Evolutionary conservation across 2,888 invertebrate genomes (phyloP).

Genomic region (Agrotis ipsilon): DNA sequence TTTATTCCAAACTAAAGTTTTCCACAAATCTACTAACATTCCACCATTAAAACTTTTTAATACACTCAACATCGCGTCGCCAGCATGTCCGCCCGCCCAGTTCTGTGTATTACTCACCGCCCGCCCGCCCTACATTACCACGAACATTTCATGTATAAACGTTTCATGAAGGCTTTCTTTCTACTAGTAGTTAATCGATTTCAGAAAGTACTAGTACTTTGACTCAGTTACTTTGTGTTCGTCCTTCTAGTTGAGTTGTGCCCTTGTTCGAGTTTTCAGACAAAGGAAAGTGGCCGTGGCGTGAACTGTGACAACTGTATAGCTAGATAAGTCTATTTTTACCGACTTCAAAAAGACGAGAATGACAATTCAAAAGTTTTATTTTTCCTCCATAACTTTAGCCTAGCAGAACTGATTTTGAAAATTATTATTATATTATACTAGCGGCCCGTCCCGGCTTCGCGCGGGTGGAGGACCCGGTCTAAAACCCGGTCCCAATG

Average conservation of each 20-base stretch:
- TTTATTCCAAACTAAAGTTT: too few relatives aligned
- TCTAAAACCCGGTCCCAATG: too few relatives aligned
- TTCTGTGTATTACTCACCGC: constrained; percentile 40
- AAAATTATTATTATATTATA: too few relatives aligned
- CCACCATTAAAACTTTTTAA: constrained; percentile 15
- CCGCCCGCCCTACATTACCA: constrained; percentile 31
- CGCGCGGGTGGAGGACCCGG: too few relatives aligned
- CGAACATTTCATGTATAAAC: constrained; percentile 18
- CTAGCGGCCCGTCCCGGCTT: too few relatives aligned
- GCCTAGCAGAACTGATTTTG: too few relatives aligned
- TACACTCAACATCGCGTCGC: constrained; percentile 20
- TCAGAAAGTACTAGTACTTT: background rate
- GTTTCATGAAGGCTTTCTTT: constrained; percentile 21
- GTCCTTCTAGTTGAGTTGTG: constrained; percentile 2
- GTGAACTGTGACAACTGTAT: too few relatives aligned
- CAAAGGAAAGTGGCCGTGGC: background rate
- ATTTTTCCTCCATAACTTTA: too few relatives aligned
- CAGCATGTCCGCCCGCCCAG: constrained; percentile 42
- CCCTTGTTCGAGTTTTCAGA: constrained; percentile 5
- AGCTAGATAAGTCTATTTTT: too few relatives aligned
- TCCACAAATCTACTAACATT: background rate
- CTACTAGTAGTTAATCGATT: constrained; percentile 29
- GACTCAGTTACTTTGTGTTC: background rate
- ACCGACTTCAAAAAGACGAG: too few relatives aligned
- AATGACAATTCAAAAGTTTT: too few relatives aligned